Conservation (phyloP, 1,140 invertebrate genomes). For the Lepidotrigona ventralis region DNA sequence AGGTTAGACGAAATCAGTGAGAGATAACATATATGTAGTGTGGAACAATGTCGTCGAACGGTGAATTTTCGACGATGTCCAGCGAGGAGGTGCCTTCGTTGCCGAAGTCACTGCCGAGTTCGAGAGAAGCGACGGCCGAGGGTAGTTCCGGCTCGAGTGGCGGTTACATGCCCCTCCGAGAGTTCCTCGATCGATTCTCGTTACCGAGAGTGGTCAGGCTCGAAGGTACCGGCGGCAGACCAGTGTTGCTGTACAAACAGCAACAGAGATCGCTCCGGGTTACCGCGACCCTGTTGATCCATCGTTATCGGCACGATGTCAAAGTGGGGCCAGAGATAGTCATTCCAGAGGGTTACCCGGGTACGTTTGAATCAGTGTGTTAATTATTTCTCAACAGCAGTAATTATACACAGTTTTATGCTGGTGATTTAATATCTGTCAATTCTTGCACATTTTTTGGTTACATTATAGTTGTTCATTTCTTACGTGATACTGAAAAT, state of each 20-base stretch:
- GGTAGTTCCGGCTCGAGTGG: constrained; percentile 72
- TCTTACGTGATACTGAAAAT: too few species aligned
- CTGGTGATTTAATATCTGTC: too few species aligned
- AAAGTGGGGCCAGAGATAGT: constrained; percentile 79
- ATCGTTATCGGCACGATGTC: constrained; percentile 78
- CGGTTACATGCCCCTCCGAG: constrained; percentile 74
- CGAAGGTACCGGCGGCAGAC: constrained; percentile 74
- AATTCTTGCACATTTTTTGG: too few species aligned
- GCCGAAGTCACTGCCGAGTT: constrained; percentile 77
- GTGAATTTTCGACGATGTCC: constrained; percentile 78
- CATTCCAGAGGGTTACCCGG: constrained; percentile 78
- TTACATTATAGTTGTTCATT: too few species aligned
- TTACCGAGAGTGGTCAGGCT: constrained; percentile 77
- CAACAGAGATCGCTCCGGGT: constrained; percentile 77
- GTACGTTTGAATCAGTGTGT: constrained; percentile 61
- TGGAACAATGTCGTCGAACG: constrained; percentile 75
- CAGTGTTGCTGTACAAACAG: constrained; percentile 78
- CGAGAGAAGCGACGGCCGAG: constrained; percentile 77
- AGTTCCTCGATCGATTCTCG: constrained; percentile 77
- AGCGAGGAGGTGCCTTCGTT: constrained; percentile 76
- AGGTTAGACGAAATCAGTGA: not conserved
- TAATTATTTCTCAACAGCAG: not conserved
- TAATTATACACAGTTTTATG: not conserved
- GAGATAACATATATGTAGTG: not conserved
- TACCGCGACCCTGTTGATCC: constrained; percentile 76